phyloP scores from a whole-genome alignment of 2,888 invertebrate genomes.

The Trissoscelio sp. region DNA sequence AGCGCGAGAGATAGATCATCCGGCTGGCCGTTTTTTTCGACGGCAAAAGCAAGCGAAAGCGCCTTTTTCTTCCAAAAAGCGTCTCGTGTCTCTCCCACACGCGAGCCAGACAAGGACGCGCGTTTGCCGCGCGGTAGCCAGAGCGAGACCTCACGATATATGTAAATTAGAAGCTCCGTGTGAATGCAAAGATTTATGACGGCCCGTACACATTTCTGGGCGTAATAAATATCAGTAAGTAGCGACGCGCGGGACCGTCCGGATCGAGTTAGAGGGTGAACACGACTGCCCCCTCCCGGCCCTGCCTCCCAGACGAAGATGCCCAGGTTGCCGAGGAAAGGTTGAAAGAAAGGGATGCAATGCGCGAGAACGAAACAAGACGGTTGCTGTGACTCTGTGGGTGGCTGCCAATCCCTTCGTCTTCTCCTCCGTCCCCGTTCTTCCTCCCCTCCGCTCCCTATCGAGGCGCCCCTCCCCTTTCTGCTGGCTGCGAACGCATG shows the following conservation, averaged over 20 bases:
- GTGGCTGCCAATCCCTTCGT: slow-evolving; percentile 73
- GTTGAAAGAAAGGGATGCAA: slow-evolving; percentile 11
- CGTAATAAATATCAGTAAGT: slow-evolving; percentile 84
- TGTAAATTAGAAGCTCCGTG: slow-evolving; percentile 83
- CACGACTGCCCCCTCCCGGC: no score
- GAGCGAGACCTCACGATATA: slow-evolving; percentile 74
- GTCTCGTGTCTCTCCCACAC: slow-evolving; percentile 57
- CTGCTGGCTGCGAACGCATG: slow-evolving; percentile 30
- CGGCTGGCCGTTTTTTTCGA: slow-evolving; percentile 38
- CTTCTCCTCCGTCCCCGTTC: slow-evolving; percentile 59
- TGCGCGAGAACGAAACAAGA: slow-evolving; percentile 68
- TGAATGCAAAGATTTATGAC: slow-evolving; percentile 84
- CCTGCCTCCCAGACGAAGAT: slow-evolving; percentile 43
- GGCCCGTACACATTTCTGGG: slow-evolving; percentile 82
- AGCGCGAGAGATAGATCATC: slow-evolving; percentile 54
- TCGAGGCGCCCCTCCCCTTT: slow-evolving; percentile 55
- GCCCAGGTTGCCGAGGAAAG: neutral
- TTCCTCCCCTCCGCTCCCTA: slow-evolving; percentile 30
- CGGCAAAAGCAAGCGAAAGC: slow-evolving; percentile 46
- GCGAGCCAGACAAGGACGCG: slow-evolving; percentile 56
- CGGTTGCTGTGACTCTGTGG: slow-evolving; percentile 73
- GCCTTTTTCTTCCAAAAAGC: slow-evolving; percentile 62
- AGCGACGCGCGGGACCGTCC: slow-evolving; percentile 80
- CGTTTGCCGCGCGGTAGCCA: slow-evolving; percentile 29
- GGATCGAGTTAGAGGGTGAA: slow-evolving; percentile 71